These are phyloP conservation scores for Scolopax rusticola DNA, from an alignment of 2,797 vertebrate species.

Conservation along the genomic window DNA sequence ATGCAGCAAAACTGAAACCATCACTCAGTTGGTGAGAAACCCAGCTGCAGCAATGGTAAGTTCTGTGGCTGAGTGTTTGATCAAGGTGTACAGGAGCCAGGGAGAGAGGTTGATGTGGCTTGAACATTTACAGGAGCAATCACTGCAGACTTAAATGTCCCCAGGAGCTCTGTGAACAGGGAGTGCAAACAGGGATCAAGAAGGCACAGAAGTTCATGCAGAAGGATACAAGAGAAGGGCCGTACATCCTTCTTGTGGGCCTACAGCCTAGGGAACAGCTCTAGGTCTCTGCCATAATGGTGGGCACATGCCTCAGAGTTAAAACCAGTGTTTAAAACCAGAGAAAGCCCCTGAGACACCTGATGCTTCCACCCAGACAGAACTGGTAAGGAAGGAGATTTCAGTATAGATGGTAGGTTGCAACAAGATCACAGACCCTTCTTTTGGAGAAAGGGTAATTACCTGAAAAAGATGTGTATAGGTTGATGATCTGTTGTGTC, in stretches of 20 bases:
- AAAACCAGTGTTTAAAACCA: background rate
- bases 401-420: background rate
- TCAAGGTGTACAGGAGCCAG: background rate
- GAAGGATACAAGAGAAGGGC: background rate
- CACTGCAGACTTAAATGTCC: fast-evolving
- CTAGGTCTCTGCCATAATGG: background rate
- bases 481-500: background rate
- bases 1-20: background rate
- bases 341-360: background rate
- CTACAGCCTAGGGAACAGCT: background rate
- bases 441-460: background rate
- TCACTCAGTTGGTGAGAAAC: no score
- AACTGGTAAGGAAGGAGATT: background rate
- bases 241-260: background rate
- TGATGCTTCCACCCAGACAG: background rate
- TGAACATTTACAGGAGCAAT: background rate
- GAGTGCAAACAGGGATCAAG: background rate
- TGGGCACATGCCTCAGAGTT: background rate
- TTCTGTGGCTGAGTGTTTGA: background rate
- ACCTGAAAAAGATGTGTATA: background rate
- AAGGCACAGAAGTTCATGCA: background rate
- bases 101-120: background rate
- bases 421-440: background rate
- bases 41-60: background rate
- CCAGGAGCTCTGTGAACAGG: background rate